phyloP scores from a whole-genome alignment of 2,113 vertebrate genomes.

The Leptobrachium leishanense region DNA sequence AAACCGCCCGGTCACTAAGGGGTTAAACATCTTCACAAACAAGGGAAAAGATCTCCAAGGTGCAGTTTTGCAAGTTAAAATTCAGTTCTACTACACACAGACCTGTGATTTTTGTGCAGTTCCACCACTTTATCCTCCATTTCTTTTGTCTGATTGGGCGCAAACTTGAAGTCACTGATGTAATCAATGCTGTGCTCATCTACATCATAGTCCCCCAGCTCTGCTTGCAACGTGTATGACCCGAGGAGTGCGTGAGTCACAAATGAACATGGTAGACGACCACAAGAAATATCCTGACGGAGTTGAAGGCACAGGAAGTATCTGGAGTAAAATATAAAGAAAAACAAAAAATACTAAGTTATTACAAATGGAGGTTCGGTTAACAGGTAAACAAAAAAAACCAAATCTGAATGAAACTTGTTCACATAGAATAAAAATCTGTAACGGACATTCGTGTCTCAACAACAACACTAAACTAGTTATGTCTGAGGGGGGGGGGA shows the following conservation, averaged over 20 bases:
- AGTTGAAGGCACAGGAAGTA: constrained; percentile 87
- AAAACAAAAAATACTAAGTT: too few species aligned
- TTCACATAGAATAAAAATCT: too few species aligned
- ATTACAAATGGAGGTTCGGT: too few species aligned
- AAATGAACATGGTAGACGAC: constrained; percentile 81
- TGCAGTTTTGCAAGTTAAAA: too few species aligned
- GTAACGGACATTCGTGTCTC: too few species aligned
- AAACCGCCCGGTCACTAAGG: too few species aligned
- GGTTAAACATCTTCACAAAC: too few species aligned
- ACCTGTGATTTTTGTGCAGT: constrained; percentile 93
- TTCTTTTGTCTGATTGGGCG: constrained; percentile 88
- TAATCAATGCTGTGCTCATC: constrained; percentile 78
- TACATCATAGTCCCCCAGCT: constrained; percentile 88
- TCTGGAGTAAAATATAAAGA: constrained; percentile 57
- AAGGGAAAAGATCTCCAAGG: too few species aligned
- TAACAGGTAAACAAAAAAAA: too few species aligned
- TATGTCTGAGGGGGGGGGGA: too few species aligned
- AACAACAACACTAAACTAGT: too few species aligned
- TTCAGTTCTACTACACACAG: constrained; percentile 54
- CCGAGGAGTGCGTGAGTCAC: constrained; percentile 83
- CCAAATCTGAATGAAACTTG: too few species aligned
- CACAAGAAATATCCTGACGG: constrained; percentile 77
- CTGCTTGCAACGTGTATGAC: constrained; percentile 83
- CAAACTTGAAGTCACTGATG: constrained; percentile 83
- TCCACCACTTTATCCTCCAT: constrained; percentile 96